Base-by-base conservation (phyloP, 2,797 vertebrate species). In the Merluccius polli region DNA sequence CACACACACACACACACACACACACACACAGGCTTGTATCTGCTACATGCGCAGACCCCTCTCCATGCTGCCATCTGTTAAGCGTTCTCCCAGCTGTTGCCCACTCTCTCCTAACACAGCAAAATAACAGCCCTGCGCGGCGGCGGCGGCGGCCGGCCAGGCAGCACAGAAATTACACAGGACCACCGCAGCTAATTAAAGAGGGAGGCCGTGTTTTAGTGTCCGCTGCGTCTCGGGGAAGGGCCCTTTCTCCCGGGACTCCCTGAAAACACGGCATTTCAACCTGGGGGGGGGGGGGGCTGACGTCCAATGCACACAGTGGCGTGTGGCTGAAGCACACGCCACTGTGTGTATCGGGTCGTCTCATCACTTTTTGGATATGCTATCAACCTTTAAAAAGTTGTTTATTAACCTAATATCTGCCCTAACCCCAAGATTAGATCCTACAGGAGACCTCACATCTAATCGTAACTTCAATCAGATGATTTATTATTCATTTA, bases 71-170 rank as follows among this genome's bases (percentile, higher is more conserved):
- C 89, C 89, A 91, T 93, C 87, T 92, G 89, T 89, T 90, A 38
- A 90, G 89, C 90, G 87, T 83, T 91, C 90, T 78, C 86, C 88
- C 91, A 91, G 91, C 91, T 90, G 89, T 90, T 92, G 85, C 88
- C 86, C 89, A 89, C 89, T 85, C 88, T 91, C 85, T 89, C 85
- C 75, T 33, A 4, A 1, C 85, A 88, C 74, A 2, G 85, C 87
- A 70, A 88, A 90, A 91, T 88, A 89, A 87, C 89, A 88, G 88
- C 75, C 81, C 79, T 88, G 65, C 48, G 27, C 79, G 85, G 30
- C 8, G 71, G 81, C 82, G 85, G 88, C 88, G n/a, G n/a, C n/a
- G n/a, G n/a, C 90, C 80, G 81, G 88, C 90, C 87, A 35, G 83
- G 29, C 65, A 79, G 77, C 82, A 80, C 87, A 82, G 79, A 88